These are phyloP conservation scores for Phortica okadai DNA, from an alignment of 2,888 invertebrate species.

Conservation along the genomic window DNA sequence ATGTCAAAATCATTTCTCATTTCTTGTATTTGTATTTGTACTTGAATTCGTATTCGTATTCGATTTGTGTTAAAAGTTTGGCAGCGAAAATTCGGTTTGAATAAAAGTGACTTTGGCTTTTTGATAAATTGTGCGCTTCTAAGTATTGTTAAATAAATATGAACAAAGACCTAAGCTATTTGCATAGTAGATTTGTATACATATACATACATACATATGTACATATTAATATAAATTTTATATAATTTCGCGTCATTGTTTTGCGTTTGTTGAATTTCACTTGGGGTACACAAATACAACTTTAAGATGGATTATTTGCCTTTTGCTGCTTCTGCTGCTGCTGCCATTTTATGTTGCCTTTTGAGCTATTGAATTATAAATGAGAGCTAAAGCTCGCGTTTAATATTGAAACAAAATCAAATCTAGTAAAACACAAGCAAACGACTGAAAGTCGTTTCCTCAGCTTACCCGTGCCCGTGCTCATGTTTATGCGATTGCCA, in stretches of 20 bases:
- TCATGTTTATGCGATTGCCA: too few relatives aligned
- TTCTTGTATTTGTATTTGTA: too few relatives aligned
- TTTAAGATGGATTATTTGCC: not conserved
- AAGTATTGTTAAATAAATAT: not conserved
- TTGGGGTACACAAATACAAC: not conserved
- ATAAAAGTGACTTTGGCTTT: not conserved
- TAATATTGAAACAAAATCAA: constrained; percentile 70
- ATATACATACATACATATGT: not conserved
- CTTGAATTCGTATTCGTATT: too few relatives aligned
- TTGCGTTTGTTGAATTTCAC: not conserved
- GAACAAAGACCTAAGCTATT: not conserved
- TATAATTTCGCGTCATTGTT: not conserved
- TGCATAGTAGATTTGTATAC: too few relatives aligned
- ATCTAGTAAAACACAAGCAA: constrained; percentile 51
- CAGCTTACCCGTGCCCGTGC: too few relatives aligned
- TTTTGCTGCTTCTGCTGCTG: not conserved
- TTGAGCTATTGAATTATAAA: constrained; percentile 59
- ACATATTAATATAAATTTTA: constrained; percentile 6
- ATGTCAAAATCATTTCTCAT: too few relatives aligned
- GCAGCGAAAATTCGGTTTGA: not conserved
- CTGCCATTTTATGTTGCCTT: constrained; percentile 31
- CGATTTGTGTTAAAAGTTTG: too few relatives aligned
- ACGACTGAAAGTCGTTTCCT: not conserved
- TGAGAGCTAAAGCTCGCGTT: constrained; percentile 67
- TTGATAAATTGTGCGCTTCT: not conserved